A percentile compares a stretch with the other conserved stretches of the same genome.
Conservation (phyloP, 1,140 invertebrate genomes). For the Habropoda laboriosa region DNA sequence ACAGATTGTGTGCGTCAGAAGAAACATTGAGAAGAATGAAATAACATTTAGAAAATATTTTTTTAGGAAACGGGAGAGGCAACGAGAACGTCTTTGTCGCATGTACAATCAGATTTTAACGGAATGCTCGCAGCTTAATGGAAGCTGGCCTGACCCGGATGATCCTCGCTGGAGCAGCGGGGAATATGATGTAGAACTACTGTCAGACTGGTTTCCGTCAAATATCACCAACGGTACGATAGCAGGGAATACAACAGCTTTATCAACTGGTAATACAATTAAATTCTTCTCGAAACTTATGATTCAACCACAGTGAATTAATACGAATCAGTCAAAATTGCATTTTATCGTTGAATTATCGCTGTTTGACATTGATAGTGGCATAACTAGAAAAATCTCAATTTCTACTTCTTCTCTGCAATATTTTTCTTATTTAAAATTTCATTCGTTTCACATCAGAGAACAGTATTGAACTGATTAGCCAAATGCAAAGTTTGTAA, state of each 20-base stretch:
- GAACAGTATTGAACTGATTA: too few species aligned
- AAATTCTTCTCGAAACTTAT: constrained; percentile 3
- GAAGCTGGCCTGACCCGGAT: constrained; percentile 77
- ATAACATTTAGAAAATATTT: constrained; percentile 35
- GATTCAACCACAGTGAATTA: neutral
- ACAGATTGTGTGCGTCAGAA: too few species aligned
- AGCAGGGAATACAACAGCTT: constrained; percentile 68
- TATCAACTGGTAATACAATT: constrained; percentile 69
- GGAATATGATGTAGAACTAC: constrained; percentile 76
- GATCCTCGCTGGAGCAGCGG: constrained; percentile 74
- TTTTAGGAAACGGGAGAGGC: constrained; percentile 85
- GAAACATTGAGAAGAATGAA: neutral
- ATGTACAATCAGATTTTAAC: constrained; percentile 85
- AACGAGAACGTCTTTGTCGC: constrained; percentile 86
- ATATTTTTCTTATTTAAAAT: too few species aligned
- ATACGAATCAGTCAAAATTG: neutral
- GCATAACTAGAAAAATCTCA: too few species aligned
- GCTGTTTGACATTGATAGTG: too few species aligned
- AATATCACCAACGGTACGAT: constrained; percentile 75
- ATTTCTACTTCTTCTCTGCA: neutral
- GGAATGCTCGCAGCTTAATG: constrained; percentile 84
- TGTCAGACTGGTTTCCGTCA: constrained; percentile 75
- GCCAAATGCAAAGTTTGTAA: too few species aligned
- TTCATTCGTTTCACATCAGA: too few species aligned
- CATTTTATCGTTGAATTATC: neutral